phyloP scores from a whole-genome alignment of 2,888 invertebrate genomes.

The Sesamia inferens region DNA sequence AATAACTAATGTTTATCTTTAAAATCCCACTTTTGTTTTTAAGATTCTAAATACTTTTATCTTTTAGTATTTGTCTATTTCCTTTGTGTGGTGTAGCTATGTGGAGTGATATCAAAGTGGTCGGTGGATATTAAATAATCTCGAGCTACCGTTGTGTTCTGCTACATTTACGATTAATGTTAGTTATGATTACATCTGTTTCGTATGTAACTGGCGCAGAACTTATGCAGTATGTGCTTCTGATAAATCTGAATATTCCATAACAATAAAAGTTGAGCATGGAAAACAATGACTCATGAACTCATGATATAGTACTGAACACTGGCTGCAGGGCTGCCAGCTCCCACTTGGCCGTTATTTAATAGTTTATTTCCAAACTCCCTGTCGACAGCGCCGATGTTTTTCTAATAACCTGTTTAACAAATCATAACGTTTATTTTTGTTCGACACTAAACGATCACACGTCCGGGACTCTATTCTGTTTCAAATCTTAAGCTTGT shows the following conservation, averaged over 20 bases:
- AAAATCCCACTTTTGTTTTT: slow-evolving; percentile 79
- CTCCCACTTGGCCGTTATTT: slow-evolving; percentile 71
- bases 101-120: slow-evolving; percentile 63
- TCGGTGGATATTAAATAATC: slow-evolving; percentile 52
- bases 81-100: slow-evolving; percentile 54
- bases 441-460: slow-evolving; percentile 85
- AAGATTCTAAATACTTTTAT: slow-evolving; percentile 70
- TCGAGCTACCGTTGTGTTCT: slow-evolving; percentile 54
- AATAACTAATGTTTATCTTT: slow-evolving; percentile 82
- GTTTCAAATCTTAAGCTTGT: slow-evolving; percentile 85
- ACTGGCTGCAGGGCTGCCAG: slow-evolving; percentile 28
- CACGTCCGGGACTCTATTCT: slow-evolving; percentile 86
- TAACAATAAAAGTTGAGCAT: slow-evolving; percentile 47
- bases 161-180: slow-evolving; percentile 58
- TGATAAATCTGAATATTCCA: slow-evolving; percentile 39
- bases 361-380: slow-evolving; percentile 79
- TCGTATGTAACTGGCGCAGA: slow-evolving; percentile 48
- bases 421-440: slow-evolving; percentile 89
- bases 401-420: slow-evolving; percentile 88
- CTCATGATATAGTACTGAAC: slow-evolving; percentile 37
- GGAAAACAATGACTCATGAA: slow-evolving; percentile 49
- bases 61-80: slow-evolving; percentile 67
- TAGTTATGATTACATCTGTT: slow-evolving; percentile 65
- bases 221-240: slow-evolving; percentile 27
- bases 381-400: slow-evolving; percentile 83